Percentiles rank a stretch among this genome's conserved stretches.
Conservation (phyloP, 1,140 invertebrate genomes). For the Popillia japonica region DNA sequence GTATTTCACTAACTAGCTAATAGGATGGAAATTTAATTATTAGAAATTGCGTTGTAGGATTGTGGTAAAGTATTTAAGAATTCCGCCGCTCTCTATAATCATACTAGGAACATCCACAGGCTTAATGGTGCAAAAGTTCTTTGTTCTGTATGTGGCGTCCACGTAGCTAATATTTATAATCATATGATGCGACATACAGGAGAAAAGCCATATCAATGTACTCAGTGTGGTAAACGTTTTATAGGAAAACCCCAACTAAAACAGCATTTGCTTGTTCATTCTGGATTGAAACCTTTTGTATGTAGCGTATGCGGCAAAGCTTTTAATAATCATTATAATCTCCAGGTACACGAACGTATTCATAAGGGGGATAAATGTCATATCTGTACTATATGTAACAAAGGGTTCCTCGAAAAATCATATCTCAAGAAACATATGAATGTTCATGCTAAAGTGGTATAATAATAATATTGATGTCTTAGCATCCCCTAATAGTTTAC, state of each 20-base stretch:
- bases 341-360: constrained; percentile 51
- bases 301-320: constrained; percentile 72
- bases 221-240: constrained; percentile 75
- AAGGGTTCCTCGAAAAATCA: constrained; percentile 50
- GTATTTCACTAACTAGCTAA: background rate
- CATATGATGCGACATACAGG: constrained; percentile 80
- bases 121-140: constrained; percentile 44
- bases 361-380: constrained; percentile 50
- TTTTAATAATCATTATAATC: constrained; percentile 50
- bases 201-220: constrained; percentile 77
- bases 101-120: constrained; percentile 46
- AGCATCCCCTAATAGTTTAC: no score
- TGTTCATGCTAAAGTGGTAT: constrained; percentile 43
- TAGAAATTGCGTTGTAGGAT: constrained; percentile 20
- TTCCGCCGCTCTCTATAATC: constrained; percentile 46
- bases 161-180: constrained; percentile 49
- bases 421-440: constrained; percentile 51
- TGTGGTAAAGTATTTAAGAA: constrained; percentile 43
- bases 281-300: constrained; percentile 69
- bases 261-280: constrained; percentile 70
- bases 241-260: constrained; percentile 71
- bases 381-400: constrained; percentile 47
- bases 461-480: no score
- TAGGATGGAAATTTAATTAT: background rate
- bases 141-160: constrained; percentile 47